A percentile compares a stretch with the other conserved stretches of the same genome.
These are phyloP conservation scores for Aquatica leii DNA, from an alignment of 2,888 invertebrate species.

Conservation along the genomic window DNA sequence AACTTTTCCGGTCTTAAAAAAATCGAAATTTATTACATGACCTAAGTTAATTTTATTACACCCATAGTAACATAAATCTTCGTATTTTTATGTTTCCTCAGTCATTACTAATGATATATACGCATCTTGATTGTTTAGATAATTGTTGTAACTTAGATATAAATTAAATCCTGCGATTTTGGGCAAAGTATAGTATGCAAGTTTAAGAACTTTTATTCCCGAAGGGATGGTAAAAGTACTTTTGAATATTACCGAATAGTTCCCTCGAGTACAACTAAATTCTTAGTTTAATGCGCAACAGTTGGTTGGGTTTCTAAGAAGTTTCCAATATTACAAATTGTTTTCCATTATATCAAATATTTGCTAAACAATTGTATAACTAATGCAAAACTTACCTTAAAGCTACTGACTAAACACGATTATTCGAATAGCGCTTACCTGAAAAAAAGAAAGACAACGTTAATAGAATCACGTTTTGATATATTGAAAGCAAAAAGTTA, in stretches of 20 bases:
- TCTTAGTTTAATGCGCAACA: constrained; percentile 10
- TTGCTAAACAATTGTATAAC: neutral
- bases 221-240: constrained; percentile 6
- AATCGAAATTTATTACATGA: too few relatives aligned
- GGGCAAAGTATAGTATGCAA: too few relatives aligned
- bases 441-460: constrained; percentile 12
- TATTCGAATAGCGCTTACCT: constrained; percentile 16
- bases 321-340: constrained; percentile 7
- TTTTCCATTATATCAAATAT: constrained; percentile 2
- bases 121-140: too few relatives aligned
- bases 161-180: too few relatives aligned
- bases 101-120: too few relatives aligned
- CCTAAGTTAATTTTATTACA: too few relatives aligned
- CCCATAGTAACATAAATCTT: too few relatives aligned
- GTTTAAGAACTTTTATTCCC: neutral
- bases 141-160: too few relatives aligned
- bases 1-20: too few relatives aligned
- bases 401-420: neutral
- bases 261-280: constrained; percentile 2
- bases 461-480: neutral
- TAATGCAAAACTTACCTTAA: neutral
- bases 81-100: too few relatives aligned
- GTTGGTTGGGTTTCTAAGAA: neutral
- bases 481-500: neutral
- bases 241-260: constrained; percentile 5